These are phyloP conservation scores for Hippocampus mohnikei DNA, from an alignment of 2,113 vertebrate genomes.

Conservation along the genomic window DNA sequence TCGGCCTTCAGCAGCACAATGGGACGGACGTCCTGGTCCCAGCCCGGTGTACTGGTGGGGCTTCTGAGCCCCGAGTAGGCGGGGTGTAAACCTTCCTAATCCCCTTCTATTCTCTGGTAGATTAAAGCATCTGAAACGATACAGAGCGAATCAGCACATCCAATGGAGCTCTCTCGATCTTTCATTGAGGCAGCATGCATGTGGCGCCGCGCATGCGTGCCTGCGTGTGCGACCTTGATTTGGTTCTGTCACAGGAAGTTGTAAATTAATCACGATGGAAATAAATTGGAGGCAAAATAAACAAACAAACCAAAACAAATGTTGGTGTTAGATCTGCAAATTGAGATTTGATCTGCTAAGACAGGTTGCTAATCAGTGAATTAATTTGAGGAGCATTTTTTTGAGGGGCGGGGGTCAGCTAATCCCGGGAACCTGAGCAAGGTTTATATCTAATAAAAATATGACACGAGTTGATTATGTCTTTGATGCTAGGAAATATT, in stretches of 20 bases:
- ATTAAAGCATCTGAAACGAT: conserved; percentile 71
- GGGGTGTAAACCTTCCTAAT: conserved; percentile 60
- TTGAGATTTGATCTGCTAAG: no score
- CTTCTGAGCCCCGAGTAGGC: conserved; percentile 22
- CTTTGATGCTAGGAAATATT: no score
- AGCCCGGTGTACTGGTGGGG: conserved; percentile 42
- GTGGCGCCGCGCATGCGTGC: conserved; percentile 33
- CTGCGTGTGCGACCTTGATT: conserved; percentile 20
- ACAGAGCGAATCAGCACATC: conserved; percentile 77
- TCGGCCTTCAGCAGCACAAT: conserved; percentile 46
- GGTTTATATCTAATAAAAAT: no score
- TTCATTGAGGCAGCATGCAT: conserved; percentile 19
- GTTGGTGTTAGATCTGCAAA: no score
- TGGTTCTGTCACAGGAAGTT: conserved; percentile 3
- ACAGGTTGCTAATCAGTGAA: no score
- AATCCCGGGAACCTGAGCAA: no score
- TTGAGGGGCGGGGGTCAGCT: no score
- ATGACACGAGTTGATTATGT: no score
- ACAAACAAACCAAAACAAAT: no score
- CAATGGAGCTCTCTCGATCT: conserved; percentile 52
- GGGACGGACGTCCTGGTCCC: conserved; percentile 35
- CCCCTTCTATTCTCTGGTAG: conserved; percentile 68
- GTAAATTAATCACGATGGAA: background rate
- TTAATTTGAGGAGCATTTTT: no score
- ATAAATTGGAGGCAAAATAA: no score